Evolutionary conservation across 2,113 vertebrate genomes (phyloP).

Genomic region (Manacus vitellinus): DNA sequence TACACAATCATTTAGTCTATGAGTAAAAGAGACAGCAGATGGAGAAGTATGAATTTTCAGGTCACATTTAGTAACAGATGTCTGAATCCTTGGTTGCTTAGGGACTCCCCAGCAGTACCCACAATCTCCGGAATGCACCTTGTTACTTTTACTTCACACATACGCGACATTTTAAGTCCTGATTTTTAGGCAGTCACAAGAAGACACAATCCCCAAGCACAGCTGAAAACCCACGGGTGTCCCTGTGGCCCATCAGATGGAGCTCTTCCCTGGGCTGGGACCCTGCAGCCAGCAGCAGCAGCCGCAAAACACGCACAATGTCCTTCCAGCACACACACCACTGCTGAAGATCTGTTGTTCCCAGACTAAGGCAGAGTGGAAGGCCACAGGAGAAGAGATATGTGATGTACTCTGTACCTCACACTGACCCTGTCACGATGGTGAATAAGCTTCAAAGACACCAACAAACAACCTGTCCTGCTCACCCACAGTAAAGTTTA

Average conservation of each 20-base stretch:
- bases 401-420: not conserved
- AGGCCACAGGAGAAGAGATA: not conserved
- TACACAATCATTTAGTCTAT: not conserved
- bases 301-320: accelerated
- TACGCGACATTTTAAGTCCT: not conserved
- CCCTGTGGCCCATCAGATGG: accelerated
- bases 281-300: not conserved
- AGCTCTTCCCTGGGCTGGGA: not conserved
- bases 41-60: not conserved
- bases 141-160: not conserved
- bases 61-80: not conserved
- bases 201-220: not conserved
- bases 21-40: not conserved
- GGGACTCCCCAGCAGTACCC: not conserved
- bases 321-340: not conserved
- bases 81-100: not conserved
- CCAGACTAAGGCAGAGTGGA: not conserved
- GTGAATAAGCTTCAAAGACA: not conserved
- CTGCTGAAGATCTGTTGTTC: not conserved
- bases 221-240: not conserved
- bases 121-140: not conserved
- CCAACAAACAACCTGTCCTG: not conserved
- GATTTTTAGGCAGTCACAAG: accelerated
- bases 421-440: accelerated
- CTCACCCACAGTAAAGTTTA: not conserved